These are phyloP conservation scores for Amiota mariae DNA, from an alignment of 2,888 invertebrate genomes.

Conservation along the genomic window DNA sequence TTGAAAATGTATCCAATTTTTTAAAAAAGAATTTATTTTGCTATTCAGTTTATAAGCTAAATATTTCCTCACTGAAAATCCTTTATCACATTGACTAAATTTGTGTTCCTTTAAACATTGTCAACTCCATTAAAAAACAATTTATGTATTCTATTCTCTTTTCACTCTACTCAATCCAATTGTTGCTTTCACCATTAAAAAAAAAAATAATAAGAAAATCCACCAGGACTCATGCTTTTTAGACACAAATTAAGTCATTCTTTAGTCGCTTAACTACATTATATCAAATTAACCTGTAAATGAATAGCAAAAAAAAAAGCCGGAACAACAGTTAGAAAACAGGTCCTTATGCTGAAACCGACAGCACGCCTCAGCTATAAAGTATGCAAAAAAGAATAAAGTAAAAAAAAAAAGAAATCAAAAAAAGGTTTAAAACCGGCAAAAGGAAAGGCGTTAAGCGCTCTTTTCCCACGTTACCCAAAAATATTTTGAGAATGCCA, in stretches of 20 bases:
- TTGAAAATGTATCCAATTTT: no score
- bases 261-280: conserved; percentile 15
- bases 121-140: no score
- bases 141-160: no score
- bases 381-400: conserved; percentile 15
- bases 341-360: background rate
- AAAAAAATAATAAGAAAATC: no score
- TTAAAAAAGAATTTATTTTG: no score
- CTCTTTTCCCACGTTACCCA: conserved; percentile 13
- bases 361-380: conserved; percentile 5
- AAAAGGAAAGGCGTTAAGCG: background rate
- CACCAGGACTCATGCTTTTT: background rate
- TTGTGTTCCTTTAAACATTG: no score
- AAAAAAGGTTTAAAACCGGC: background rate
- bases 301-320: background rate
- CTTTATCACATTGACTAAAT: no score
- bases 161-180: no score
- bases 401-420: background rate
- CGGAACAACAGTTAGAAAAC: background rate
- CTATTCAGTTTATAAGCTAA: no score
- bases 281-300: conserved; percentile 21
- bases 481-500: conserved; percentile 1
- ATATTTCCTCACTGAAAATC: no score
- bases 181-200: no score
- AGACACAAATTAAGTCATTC: conserved; percentile 23